Evolutionary conservation across 2,797 vertebrate genomes (phyloP).

Genomic region (Oreonectes daqikongensis): DNA sequence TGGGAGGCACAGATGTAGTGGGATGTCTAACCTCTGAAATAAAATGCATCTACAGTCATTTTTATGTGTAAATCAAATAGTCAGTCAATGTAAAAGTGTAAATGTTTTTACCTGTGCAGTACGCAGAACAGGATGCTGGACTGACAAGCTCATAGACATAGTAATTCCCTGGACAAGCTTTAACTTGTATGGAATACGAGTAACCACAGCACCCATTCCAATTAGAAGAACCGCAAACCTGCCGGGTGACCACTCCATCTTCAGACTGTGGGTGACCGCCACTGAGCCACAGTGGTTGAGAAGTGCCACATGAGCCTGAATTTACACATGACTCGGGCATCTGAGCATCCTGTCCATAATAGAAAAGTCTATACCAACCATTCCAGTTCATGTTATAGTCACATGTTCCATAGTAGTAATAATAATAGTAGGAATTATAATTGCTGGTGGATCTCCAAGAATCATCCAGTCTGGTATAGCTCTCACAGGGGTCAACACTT

Average conservation of each 20-base stretch:
- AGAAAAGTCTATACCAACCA: conserved; percentile 31
- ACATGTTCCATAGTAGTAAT: neutral
- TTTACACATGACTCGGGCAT: conserved; percentile 38
- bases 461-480: conserved; percentile 16
- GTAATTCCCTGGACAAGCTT: conserved; percentile 37
- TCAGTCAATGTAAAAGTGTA: neutral
- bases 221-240: neutral
- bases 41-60: neutral
- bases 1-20: neutral
- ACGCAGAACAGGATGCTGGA: conserved; percentile 10
- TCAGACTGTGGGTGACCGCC: conserved; percentile 9
- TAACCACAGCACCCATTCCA: neutral
- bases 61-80: neutral
- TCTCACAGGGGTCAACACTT: conserved; percentile 10
- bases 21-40: neutral
- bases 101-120: conserved; percentile 31
- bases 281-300: conserved; percentile 8
- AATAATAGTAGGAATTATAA: neutral
- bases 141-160: conserved; percentile 18
- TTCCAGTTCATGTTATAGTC: conserved; percentile 18
- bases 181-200: conserved; percentile 1
- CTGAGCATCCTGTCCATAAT: conserved; percentile 15
- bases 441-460: conserved; percentile 17
- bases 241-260: conserved; percentile 14
- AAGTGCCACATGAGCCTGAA: conserved; percentile 6